Percentiles rank a stretch among this genome's conserved stretches.
These are phyloP conservation scores for Corynorhinus townsendii DNA, from an alignment of 2,113 vertebrate species.

Conservation along the genomic window DNA sequence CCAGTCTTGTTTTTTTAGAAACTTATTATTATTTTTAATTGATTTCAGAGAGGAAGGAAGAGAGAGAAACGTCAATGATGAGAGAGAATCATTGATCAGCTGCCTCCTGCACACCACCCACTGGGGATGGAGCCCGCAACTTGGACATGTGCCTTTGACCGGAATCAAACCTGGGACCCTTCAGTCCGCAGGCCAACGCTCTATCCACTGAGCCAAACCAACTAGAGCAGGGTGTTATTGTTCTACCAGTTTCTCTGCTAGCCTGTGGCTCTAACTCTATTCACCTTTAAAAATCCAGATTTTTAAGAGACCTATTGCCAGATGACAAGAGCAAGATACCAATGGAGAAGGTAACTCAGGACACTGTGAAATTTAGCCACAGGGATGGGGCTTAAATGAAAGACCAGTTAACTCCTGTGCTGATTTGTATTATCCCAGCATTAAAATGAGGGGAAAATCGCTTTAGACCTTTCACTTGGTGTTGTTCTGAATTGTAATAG, in stretches of 20 bases:
- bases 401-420: slow-evolving; percentile 42
- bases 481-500: slow-evolving; percentile 45
- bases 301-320: slow-evolving; percentile 48
- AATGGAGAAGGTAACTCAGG: slow-evolving; percentile 42
- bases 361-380: slow-evolving; percentile 38
- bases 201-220: background rate
- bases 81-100: too few species aligned
- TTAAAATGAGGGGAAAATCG: slow-evolving; percentile 57
- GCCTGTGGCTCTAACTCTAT: slow-evolving; percentile 59
- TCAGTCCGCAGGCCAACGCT: too few species aligned
- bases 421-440: slow-evolving; percentile 60
- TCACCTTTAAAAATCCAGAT: slow-evolving; percentile 65
- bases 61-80: too few species aligned
- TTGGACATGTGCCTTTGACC: too few species aligned
- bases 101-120: too few species aligned
- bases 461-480: slow-evolving; percentile 58
- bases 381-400: slow-evolving; percentile 33
- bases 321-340: background rate
- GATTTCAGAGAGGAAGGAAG: too few species aligned
- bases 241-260: slow-evolving; percentile 55
- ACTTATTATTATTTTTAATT: too few species aligned
- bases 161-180: too few species aligned
- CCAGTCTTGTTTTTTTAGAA: slow-evolving; percentile 35
- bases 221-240: slow-evolving; percentile 48
- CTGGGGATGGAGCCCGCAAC: too few species aligned